Conservation (phyloP, 2,797 vertebrate species). For the Pangasius krempfi region DNA sequence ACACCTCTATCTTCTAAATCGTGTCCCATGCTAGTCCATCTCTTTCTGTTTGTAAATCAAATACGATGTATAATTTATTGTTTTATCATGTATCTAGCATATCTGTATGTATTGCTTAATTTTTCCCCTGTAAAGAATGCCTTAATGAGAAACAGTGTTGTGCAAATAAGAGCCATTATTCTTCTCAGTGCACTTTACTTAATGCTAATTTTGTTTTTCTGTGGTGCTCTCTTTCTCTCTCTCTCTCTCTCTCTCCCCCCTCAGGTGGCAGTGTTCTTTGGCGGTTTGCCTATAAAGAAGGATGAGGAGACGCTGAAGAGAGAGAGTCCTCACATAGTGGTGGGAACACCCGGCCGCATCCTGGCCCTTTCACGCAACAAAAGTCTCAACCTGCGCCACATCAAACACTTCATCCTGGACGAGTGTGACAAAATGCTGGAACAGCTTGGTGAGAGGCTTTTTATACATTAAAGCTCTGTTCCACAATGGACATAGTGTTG, state of each 20-base stretch:
- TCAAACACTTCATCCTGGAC: conserved; percentile 86
- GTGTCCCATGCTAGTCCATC: not conserved
- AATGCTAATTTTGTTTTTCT: not conserved
- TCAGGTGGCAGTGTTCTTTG: conserved; percentile 84
- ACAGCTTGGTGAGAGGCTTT: conserved; percentile 81
- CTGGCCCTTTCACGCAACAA: conserved; percentile 82
- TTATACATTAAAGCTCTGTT: not conserved
- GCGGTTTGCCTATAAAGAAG: conserved; percentile 83
- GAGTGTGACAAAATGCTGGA: conserved; percentile 87
- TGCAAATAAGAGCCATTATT: not conserved
- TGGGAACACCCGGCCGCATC: conserved; percentile 82
- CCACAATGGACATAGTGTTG: not conserved
- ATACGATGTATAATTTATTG: not conserved
- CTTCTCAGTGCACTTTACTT: not conserved
- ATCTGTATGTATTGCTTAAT: not conserved
- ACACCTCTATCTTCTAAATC: not conserved
- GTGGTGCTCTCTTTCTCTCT: not conserved
- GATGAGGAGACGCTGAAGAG: conserved; percentile 84
- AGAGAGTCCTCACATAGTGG: conserved; percentile 82
- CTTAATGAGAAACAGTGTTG: not conserved
- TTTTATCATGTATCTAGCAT: not conserved
- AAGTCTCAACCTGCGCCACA: conserved; percentile 81
- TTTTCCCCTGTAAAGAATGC: not conserved
- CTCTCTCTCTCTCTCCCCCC: not conserved
- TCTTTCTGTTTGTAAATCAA: not conserved